Evolutionary conservation across 2,113 vertebrate genomes (phyloP), one percentile per base, ranked within the genome.

Genomic region (Theristicus caerulescens): DNA sequence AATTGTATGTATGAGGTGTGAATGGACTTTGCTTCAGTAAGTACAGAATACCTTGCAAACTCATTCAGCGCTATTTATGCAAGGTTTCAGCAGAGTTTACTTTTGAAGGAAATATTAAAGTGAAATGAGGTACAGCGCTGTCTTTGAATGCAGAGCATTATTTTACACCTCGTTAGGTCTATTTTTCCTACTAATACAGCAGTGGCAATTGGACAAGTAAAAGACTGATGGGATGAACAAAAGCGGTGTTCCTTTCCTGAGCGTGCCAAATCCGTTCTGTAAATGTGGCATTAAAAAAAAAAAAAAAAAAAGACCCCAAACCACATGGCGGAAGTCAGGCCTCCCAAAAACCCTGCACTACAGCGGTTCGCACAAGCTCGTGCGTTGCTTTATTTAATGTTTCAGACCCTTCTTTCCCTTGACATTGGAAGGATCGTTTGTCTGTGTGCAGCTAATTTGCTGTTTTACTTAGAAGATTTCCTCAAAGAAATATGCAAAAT

Each of bases 61-160:
- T 77, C 46, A 54, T 29, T 79, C 2, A 5, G 34, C 1, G 14
- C 42, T 90, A 88, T 86, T 95, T 93, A 72, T 80, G 42, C 64
- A 70, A 84, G 27, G 65, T 95, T 96, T 94, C 72, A 86, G 42
- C 58, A 82, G 94, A 92, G 58, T 92, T 78, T 91, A 86, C 58
- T 96, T 97, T 90, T 95, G 76, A 95, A 90, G 78, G 79, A 96
- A 97, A 92, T 95, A 93, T 47, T 87, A 34, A 80, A 95, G 54
- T 85, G 72, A 88, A 81, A 88, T 66, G 64, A 82, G 67, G 77
- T 96, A 84, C 91, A 91, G 57, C 2, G 0, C 79, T 80, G 5
- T 69, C 87, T 95, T 95, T 82, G 79, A 86, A 86, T 65, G 55
- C n/a, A 76, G 36, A 74, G 22, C 62, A 59, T 93, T 94, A 90